Conservation (phyloP, 2,888 invertebrate species). For the Drosophila stalkeri region DNA sequence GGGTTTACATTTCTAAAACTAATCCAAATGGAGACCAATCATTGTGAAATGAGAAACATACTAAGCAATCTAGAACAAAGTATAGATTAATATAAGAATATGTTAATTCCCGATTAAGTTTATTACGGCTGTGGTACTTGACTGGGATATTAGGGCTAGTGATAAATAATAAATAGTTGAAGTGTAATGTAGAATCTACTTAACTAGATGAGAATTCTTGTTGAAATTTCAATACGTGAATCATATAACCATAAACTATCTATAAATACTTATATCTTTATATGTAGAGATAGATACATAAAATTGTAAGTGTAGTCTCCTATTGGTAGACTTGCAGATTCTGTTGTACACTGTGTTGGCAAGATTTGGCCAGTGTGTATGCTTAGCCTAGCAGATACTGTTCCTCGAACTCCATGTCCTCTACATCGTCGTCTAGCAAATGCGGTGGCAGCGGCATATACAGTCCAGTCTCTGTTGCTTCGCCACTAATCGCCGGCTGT, state of each 20-base stretch:
- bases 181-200: conserved; percentile 34
- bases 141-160: conserved; percentile 1
- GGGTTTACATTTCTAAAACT: neutral
- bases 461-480: conserved; percentile 32
- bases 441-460: conserved; percentile 76
- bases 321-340: conserved; percentile 24
- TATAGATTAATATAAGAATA: neutral
- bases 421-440: conserved; percentile 62
- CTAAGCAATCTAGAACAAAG: neutral
- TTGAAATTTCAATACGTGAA: conserved; percentile 25
- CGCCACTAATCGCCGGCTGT: conserved; percentile 6
- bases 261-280: conserved; percentile 40
- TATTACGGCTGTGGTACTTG: conserved; percentile 17
- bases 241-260: conserved; percentile 16
- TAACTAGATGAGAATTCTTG: conserved; percentile 38
- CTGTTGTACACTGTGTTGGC: conserved; percentile 30
- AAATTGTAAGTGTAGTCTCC: conserved; percentile 16
- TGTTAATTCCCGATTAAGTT: no score
- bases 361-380: conserved; percentile 13
- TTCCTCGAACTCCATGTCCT: conserved; percentile 63
- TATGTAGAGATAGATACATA: neutral
- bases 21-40: neutral
- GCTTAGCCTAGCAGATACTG: conserved; percentile 68
- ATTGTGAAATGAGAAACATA: conserved; percentile 8
- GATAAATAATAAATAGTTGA: conserved; percentile 59